Percentiles rank a stretch among this genome's conserved stretches.
Conservation (phyloP, 2,888 invertebrate species). For the Cancer borealis region DNA sequence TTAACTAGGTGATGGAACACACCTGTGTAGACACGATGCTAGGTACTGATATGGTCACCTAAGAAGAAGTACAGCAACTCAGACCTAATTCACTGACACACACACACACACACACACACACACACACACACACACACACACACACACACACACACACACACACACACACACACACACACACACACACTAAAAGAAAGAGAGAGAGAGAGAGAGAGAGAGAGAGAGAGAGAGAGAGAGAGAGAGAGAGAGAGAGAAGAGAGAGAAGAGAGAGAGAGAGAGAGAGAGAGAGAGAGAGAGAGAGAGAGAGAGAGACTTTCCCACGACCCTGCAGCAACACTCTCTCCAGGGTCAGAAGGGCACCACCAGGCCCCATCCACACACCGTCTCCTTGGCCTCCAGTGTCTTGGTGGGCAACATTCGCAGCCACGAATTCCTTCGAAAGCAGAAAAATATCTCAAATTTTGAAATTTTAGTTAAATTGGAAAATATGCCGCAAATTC, state of each 20-base stretch:
- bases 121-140: too few relatives aligned
- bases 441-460: not conserved
- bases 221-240: too few relatives aligned
- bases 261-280: not conserved
- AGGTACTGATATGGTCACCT: too few relatives aligned
- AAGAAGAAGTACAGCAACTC: too few relatives aligned
- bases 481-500: not conserved
- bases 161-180: too few relatives aligned
- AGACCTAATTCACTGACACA: too few relatives aligned
- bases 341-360: slow-evolving; percentile 16
- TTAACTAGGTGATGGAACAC: too few relatives aligned
- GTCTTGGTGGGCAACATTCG: not conserved
- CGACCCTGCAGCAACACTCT: slow-evolving; percentile 27
- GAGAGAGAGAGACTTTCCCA: slow-evolving; percentile 34
- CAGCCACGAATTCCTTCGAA: not conserved
- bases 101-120: too few relatives aligned
- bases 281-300: slow-evolving; percentile 39
- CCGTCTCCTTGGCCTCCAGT: not conserved
- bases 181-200: too few relatives aligned
- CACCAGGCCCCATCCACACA: not conserved
- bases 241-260: not conserved
- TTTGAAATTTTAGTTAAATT: not conserved
- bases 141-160: too few relatives aligned
- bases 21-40: too few relatives aligned
- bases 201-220: too few relatives aligned